Base-by-base conservation (phyloP, 53 echinoderm and acorn worm species). In the Astropecten irregularis region DNA sequence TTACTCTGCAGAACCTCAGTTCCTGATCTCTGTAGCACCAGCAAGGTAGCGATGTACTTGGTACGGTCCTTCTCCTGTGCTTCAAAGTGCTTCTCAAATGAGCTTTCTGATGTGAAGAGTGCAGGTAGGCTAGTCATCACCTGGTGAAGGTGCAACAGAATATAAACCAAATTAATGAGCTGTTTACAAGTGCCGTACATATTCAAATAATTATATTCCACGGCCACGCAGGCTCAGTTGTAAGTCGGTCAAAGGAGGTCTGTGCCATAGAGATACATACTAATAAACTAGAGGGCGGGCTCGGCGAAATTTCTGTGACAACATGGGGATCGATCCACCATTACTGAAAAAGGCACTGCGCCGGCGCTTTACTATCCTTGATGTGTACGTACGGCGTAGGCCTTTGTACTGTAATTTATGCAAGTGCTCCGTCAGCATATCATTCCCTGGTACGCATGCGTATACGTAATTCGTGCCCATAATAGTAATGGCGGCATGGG, bases 1-100 rank as follows among this genome's bases (percentile, higher is more conserved):
- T 84, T 66, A 95, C 95, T 90, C 65, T 84, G 86, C 25, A 88
- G 48, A 30, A 95, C 46, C 29, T 93, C 90, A 9, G 86, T 82
- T 46, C 95, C 92, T 23, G 82, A 66, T 30, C 66, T 86, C 50
- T 90, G 82, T 1, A 95, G 69, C 2, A 85, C 86, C 47, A 90
- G 65, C 22, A 95, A 35, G 51, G 95, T 90, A 26, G 95, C 95
- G 40, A 88, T 82, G 61, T 95, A 95, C 39, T 48, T 44, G 27
- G 74, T 32, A 49, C 88, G 46, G 86, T 84, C 71, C 29, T 69
- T 82, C 68, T 92, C 88, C 76, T 95, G 95, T 23, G 87, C 77
- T n/a, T 71, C 54, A 8, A 71, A 77, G 34, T 95, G 95, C 62
- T 82, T 82, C 53, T 92, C 90, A 88, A 88, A 92, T 28, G 83